phyloP scores from a whole-genome alignment of 2,797 vertebrate species.

The Onychomys leucogaster region DNA sequence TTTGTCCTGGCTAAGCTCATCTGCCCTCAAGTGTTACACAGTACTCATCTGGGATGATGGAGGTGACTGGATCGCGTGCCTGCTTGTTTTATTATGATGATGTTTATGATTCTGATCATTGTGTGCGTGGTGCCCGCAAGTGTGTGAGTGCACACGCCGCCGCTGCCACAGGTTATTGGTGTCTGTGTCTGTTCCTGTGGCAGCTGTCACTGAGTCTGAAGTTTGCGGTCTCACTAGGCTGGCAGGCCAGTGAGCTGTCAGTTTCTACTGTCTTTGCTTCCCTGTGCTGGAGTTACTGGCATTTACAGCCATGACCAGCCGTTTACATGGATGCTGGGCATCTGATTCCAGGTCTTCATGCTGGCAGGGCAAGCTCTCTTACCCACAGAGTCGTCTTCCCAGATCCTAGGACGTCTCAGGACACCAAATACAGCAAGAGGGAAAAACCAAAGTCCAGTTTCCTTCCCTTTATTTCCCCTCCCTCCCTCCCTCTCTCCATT shows the following conservation, averaged over 20 bases:
- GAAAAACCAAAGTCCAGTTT: not conserved
- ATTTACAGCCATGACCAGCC: not conserved
- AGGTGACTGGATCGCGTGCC: not conserved
- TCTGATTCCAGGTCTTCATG: not conserved
- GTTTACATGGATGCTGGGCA: not conserved
- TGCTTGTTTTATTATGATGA: not conserved
- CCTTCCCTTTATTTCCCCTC: not conserved
- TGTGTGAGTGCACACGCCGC: not conserved
- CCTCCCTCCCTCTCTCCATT: not conserved
- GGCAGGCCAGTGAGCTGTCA: not conserved
- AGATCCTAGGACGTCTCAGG: not conserved
- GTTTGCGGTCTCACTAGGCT: not conserved
- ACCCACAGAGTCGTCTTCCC: not conserved
- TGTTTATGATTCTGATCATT: not conserved
- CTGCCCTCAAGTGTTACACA: too few species aligned
- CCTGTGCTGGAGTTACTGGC: not conserved
- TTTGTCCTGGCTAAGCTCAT: not conserved
- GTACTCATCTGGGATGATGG: not conserved
- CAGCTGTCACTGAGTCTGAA: not conserved
- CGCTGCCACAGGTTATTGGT: not conserved
- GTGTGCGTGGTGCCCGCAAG: not conserved
- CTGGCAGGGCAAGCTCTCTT: not conserved
- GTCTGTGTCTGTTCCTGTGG: not conserved
- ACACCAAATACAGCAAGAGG: not conserved
- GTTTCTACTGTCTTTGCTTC: not conserved